Conservation (phyloP, 2,113 vertebrate species). For the Gallinago media region DNA sequence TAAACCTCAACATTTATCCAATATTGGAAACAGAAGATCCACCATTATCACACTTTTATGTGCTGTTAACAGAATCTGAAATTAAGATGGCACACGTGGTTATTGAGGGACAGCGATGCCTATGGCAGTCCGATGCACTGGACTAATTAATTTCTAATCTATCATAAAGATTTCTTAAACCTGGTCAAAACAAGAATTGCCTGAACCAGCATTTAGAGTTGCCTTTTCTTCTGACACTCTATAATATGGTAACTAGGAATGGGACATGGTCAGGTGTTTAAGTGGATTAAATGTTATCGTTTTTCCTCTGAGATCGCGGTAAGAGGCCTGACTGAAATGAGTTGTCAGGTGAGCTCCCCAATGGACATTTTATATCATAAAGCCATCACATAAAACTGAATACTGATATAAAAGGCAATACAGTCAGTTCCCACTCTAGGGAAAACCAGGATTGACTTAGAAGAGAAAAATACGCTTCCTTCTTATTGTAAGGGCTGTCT, state of each 20-base stretch:
- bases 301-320: neutral
- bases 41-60: neutral
- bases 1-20: slow-evolving; percentile 21
- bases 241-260: neutral
- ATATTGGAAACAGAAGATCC: slow-evolving; percentile 17
- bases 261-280: neutral
- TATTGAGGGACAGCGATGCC: slow-evolving; percentile 30
- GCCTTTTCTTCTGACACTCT: neutral
- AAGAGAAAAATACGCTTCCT: slow-evolving; percentile 3
- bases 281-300: neutral
- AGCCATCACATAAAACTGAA: slow-evolving; percentile 37
- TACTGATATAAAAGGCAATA: slow-evolving; percentile 25
- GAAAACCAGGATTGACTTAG: slow-evolving; percentile 12
- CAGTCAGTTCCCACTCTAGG: neutral
- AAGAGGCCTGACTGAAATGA: slow-evolving; percentile 13
- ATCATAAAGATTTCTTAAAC: slow-evolving; percentile 10
- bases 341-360: slow-evolving; percentile 11
- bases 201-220: neutral
- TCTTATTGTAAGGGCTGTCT: neutral
- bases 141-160: slow-evolving; percentile 48
- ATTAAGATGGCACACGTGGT: slow-evolving; percentile 20
- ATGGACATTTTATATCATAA: slow-evolving; percentile 1
- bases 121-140: slow-evolving; percentile 14
- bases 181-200: neutral
- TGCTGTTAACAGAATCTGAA: slow-evolving; percentile 38